Conservation (phyloP, 2,888 invertebrate genomes). For the Hirtodrosophila alboralis region DNA sequence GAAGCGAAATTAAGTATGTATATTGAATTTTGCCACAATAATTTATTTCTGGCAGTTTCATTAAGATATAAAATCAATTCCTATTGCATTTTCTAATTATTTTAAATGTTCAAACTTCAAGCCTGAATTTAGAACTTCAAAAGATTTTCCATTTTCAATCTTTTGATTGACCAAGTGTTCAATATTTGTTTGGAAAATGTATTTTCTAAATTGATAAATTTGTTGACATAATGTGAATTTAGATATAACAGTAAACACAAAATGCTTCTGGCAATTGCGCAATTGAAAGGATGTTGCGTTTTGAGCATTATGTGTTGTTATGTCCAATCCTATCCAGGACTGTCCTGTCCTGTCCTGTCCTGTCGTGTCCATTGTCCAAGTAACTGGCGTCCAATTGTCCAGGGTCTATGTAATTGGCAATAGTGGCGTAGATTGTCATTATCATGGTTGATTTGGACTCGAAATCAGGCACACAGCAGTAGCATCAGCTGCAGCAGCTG, state of each 20-base stretch:
- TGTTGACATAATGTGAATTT: constrained; percentile 37
- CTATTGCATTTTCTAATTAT: too few relatives aligned
- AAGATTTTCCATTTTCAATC: too few relatives aligned
- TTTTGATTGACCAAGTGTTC: neutral
- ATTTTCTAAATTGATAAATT: constrained; percentile 50
- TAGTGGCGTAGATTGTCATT: constrained; percentile 32
- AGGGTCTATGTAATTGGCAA: constrained; percentile 32
- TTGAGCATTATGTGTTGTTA: constrained; percentile 21
- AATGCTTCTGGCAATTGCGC: constrained; percentile 12
- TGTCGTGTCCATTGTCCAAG: neutral
- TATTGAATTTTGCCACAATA: too few relatives aligned
- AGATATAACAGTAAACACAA: constrained; percentile 14
- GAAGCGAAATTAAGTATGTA: too few relatives aligned
- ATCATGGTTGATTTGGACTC: constrained; percentile 26
- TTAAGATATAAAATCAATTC: too few relatives aligned
- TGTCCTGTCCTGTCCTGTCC: constrained; percentile 3
- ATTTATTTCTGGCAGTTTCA: too few relatives aligned
- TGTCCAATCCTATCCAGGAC: constrained; percentile 3
- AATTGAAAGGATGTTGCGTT: constrained; percentile 10
- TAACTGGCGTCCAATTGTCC: neutral
- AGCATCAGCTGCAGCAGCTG: constrained; percentile 11
- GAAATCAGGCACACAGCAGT: constrained; percentile 15
- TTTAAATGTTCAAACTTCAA: too few relatives aligned
- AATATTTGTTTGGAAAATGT: neutral
- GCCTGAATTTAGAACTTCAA: too few relatives aligned